Percentiles rank a stretch among this genome's conserved stretches.
phyloP scores from a whole-genome alignment of 2,888 invertebrate species.

The Drosophila pseudotalamancana region DNA sequence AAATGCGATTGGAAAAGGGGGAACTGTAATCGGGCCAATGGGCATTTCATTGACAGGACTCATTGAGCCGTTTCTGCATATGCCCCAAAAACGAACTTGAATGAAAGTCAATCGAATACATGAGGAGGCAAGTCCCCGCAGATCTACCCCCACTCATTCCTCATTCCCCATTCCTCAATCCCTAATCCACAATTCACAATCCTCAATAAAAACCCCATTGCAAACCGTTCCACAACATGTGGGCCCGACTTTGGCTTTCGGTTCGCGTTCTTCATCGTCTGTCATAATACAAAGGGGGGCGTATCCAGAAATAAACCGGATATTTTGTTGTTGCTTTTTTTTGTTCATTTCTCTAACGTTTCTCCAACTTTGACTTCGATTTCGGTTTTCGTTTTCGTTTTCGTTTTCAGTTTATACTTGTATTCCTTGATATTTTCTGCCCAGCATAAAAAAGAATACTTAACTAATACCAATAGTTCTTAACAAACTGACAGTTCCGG shows the following conservation, averaged over 20 bases:
- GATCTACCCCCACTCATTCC: background rate
- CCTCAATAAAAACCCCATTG: background rate
- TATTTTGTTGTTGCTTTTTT: conserved; percentile 40
- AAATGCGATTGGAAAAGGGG: conserved; percentile 10
- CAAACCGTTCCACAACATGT: conserved; percentile 24
- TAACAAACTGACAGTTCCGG: conserved; percentile 4
- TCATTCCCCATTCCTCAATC: background rate
- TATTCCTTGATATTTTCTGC: conserved; percentile 12
- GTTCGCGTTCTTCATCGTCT: conserved; percentile 37
- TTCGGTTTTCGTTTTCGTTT: conserved; percentile 5
- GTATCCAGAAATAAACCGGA: conserved; percentile 54
- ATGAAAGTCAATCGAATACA: conserved; percentile 33
- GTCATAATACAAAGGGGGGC: conserved; percentile 47
- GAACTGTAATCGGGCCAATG: conserved; percentile 55
- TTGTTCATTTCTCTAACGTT: conserved; percentile 2
- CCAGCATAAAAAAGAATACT: background rate
- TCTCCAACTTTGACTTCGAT: conserved; percentile 20
- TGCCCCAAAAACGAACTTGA: conserved; percentile 24
- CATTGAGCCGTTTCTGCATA: conserved; percentile 18
- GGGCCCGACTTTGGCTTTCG: conserved; percentile 20
- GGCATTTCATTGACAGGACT: conserved; percentile 59
- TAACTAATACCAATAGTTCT: conserved; percentile 22
- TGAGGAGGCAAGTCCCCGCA: background rate
- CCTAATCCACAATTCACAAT: background rate
- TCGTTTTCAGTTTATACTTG: too few species aligned